These are phyloP conservation scores for Tadarida brasiliensis DNA, from an alignment of 2,797 vertebrate species.

Conservation along the genomic window DNA sequence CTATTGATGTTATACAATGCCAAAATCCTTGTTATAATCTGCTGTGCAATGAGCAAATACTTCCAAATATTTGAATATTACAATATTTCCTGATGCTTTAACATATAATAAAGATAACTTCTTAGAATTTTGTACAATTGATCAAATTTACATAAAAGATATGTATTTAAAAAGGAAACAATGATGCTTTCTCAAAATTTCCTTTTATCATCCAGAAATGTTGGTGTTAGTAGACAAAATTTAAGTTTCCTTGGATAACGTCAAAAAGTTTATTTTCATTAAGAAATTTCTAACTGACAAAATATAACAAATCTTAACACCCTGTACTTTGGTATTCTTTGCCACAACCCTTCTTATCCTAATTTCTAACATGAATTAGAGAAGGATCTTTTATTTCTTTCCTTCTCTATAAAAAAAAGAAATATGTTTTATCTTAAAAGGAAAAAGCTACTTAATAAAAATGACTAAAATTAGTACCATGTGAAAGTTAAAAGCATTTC, in stretches of 20 bases:
- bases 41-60: background rate
- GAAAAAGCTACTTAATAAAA: background rate
- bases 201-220: background rate
- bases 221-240: background rate
- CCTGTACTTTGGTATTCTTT: background rate
- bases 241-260: background rate
- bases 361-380: slow-evolving; percentile 59
- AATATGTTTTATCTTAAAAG: slow-evolving; percentile 23
- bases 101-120: background rate
- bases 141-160: background rate
- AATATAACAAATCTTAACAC: background rate
- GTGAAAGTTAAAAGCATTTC: slow-evolving; percentile 40
- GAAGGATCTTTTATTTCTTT: slow-evolving; percentile 2
- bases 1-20: background rate
- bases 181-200: background rate
- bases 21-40: background rate
- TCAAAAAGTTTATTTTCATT: background rate
- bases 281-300: slow-evolving; percentile 30
- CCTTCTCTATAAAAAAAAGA: background rate
- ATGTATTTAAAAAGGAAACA: background rate
- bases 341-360: background rate
- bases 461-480: slow-evolving; percentile 27
- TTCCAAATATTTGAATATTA: slow-evolving; percentile 21
- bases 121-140: background rate
- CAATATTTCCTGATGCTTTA: slow-evolving; percentile 21